These are phyloP conservation scores for Eira barbara DNA, from an alignment of 2,113 vertebrate genomes.

Conservation along the genomic window DNA sequence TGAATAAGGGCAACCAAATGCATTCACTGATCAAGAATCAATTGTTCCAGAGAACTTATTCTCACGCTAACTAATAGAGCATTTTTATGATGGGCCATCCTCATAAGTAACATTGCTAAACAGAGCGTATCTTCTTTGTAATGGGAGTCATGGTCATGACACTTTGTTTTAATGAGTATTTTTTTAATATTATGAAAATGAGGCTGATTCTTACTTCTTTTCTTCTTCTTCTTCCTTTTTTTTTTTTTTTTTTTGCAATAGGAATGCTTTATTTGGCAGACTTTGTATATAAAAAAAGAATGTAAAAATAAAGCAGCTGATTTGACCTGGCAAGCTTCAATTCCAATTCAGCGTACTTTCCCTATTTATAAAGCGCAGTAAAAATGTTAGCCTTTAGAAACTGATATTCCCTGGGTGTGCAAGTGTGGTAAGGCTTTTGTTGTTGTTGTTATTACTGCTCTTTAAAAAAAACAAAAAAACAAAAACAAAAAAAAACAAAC, in stretches of 20 bases:
- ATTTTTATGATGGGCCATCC: not conserved
- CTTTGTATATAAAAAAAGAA: constrained; percentile 46
- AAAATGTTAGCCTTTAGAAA: constrained; percentile 72
- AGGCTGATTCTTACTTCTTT: not conserved
- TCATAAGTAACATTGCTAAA: not conserved
- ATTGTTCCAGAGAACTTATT: not conserved
- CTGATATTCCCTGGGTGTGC: constrained; percentile 63
- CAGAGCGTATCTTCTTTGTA: not conserved
- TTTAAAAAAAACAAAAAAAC: not conserved
- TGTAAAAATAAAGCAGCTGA: constrained; percentile 72
- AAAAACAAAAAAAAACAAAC: not conserved
- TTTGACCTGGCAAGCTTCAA: constrained; percentile 64
- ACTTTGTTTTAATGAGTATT: constrained; percentile 51
- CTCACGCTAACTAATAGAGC: not conserved
- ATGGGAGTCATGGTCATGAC: not conserved
- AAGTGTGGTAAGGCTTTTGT: constrained; percentile 9
- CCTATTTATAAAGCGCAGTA: constrained; percentile 70
- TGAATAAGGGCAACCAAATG: not conserved
- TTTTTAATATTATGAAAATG: constrained; percentile 37
- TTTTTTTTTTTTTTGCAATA: not conserved
- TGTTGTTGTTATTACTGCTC: constrained; percentile 54
- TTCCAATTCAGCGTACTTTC: constrained; percentile 62
- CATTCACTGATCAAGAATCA: not conserved
- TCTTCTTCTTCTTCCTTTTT: too few relatives aligned
- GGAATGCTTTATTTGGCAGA: constrained; percentile 71